phyloP scores from a whole-genome alignment of 2,113 vertebrate genomes.

The Elanoides forficatus region DNA sequence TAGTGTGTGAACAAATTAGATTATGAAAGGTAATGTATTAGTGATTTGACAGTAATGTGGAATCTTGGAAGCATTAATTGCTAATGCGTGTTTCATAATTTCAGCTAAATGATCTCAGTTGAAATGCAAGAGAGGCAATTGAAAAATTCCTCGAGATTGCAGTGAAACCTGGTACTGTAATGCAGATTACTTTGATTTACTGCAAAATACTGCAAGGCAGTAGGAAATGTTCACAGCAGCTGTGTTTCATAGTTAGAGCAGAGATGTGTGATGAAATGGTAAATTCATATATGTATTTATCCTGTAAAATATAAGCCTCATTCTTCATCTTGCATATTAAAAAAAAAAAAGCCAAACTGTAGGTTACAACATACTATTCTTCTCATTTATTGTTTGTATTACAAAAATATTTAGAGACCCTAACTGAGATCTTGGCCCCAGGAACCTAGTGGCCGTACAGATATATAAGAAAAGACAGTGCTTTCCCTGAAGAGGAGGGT shows the following conservation, averaged over 20 bases:
- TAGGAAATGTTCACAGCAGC: conserved; percentile 1
- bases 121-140: conserved; percentile 25
- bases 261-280: background rate
- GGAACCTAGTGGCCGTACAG: background rate
- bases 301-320: background rate
- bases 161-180: conserved; percentile 26
- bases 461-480: background rate
- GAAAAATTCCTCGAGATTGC: conserved; percentile 42
- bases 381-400: background rate
- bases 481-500: background rate
- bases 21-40: conserved; percentile 59
- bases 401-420: background rate
- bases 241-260: background rate
- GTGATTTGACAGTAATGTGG: conserved; percentile 46
- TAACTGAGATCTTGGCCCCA: background rate
- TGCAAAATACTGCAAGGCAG: conserved; percentile 7
- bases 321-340: background rate
- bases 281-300: background rate
- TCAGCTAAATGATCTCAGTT: conserved; percentile 36
- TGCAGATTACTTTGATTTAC: conserved; percentile 55
- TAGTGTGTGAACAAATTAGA: conserved; percentile 53
- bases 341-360: background rate
- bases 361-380: background rate
- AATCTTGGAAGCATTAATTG: conserved; percentile 46
- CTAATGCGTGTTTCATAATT: conserved; percentile 40